phyloP scores from a whole-genome alignment of 2,888 invertebrate genomes.

The Campoplex capitator region DNA sequence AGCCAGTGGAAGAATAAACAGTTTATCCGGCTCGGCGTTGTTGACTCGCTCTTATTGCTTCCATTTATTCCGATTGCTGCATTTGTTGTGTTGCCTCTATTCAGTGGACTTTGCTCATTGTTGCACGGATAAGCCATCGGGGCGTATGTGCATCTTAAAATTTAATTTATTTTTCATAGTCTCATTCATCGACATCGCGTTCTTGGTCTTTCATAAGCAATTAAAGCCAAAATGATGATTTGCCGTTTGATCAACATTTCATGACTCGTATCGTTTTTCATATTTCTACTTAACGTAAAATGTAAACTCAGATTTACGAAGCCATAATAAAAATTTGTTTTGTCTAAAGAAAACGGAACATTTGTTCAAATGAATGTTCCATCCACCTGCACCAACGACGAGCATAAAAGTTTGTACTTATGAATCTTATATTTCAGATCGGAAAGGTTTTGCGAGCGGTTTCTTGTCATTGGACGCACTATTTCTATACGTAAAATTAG shows the following conservation, averaged over 20 bases:
- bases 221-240: background rate
- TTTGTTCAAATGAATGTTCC: background rate
- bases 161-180: background rate
- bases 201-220: background rate
- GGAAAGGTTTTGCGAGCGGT: background rate
- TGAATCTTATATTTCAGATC: background rate
- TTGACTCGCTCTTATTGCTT: background rate
- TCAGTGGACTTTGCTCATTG: background rate
- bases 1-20: background rate
- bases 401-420: background rate
- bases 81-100: background rate
- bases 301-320: background rate
- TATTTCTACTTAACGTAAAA: background rate
- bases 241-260: background rate
- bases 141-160: background rate
- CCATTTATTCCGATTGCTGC: background rate
- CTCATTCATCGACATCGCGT: too few species aligned
- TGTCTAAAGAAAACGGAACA: background rate
- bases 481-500: slow-evolving; percentile 3
- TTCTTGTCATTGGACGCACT: background rate
- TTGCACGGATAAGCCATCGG: background rate
- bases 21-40: background rate
- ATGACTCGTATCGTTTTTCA: background rate
- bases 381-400: background rate
- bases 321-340: background rate